Conservation (phyloP, 2,113 vertebrate species). For the Eidolon helvum region DNA sequence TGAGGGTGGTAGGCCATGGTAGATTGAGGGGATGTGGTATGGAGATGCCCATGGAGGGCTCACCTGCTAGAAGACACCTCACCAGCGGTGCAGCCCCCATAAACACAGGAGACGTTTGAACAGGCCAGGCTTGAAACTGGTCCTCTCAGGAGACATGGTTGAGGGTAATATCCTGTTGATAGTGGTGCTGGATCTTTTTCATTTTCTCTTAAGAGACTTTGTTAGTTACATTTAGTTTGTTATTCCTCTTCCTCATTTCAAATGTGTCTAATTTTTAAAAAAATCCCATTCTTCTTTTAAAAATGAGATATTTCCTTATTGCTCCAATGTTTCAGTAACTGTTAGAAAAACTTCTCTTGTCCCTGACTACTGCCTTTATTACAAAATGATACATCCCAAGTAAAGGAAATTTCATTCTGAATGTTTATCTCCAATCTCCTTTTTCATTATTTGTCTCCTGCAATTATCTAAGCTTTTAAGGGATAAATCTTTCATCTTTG, state of each 20-base stretch:
- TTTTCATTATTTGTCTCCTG: neutral
- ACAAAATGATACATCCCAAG: neutral
- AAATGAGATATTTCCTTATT: neutral
- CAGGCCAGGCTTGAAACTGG: too few species aligned
- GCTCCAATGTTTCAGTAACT: neutral
- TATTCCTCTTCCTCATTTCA: neutral
- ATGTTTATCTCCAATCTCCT: neutral
- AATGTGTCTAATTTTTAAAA: slow-evolving; percentile 15
- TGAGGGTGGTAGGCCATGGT: neutral
- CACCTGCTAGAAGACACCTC: neutral
- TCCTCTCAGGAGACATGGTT: neutral
- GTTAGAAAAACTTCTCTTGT: neutral
- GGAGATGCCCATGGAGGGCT: neutral
- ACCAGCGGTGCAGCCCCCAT: neutral
- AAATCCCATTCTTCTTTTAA: neutral
- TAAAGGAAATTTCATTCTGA: neutral
- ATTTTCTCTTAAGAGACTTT: neutral
- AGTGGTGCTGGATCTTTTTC: neutral
- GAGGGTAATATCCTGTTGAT: neutral
- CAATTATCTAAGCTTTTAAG: neutral
- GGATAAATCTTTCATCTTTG: neutral
- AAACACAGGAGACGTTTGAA: neutral
- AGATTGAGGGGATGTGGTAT: neutral
- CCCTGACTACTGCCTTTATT: neutral
- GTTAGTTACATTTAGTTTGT: neutral